Evolutionary conservation across 2,797 vertebrate genomes (phyloP), one percentile per base, ranked within the genome.

Genomic region (Apogon talboti): DNA sequence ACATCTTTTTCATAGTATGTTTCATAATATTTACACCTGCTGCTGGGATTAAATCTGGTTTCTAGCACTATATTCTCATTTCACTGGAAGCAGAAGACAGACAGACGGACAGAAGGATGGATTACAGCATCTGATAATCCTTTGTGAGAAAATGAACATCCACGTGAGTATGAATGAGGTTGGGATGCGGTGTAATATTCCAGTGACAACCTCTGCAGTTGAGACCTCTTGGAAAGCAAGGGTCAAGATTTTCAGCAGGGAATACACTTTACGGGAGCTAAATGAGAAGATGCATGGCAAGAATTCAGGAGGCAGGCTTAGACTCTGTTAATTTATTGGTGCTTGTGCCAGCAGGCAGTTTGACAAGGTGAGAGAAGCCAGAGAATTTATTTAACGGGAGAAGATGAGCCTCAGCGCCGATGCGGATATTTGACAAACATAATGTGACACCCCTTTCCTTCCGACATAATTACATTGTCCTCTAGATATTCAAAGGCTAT

Each of bases 231-330:
- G 42, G 18, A 69, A 76, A 59, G 58, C 16, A 38, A n/a, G 11
- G 50, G 71, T 73, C 0, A 1, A 54, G 55, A 44, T 73, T 61
- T 66, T 68, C 61, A 65, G 42, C 49, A 4, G 69, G 72, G 76
- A 74, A 76, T 76, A 46, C 30, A 61, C 54, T 72, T 68, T 48
- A 59, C 1, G 0, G 10, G 8, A 78, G 48, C 69, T 62, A 63
- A 76, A 79, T 75, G 70, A 76, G 49, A 59, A 33, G 64, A 55
- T 7, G 6, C 76, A 63, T 43, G 65, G 75, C 71, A 79, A 49
- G 79, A 81, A 79, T 83, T 74, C 78, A 71, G 75, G 76, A 15
- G 50, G 65, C 63, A 24, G 76, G 70, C 69, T 83, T 52, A 75
- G 62, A 37, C 45, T 44, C 12, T 12, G 49, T 53, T 76, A 46